phyloP scores from a whole-genome alignment of 1,140 invertebrate genomes.

The Conus ventricosus region DNA sequence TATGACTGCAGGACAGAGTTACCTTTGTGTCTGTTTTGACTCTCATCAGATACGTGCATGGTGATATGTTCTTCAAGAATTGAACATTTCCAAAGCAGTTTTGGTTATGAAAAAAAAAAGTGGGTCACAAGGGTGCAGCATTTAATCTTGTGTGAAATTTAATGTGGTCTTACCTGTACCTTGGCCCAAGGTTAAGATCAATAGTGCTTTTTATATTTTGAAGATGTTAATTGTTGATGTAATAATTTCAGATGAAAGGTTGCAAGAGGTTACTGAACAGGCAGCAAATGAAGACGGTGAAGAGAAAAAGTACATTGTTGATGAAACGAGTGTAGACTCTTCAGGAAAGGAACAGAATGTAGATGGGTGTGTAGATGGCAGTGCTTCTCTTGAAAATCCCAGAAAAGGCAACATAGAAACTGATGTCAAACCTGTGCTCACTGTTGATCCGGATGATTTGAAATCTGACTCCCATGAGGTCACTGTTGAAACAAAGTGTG shows the following conservation, averaged over 20 bases:
- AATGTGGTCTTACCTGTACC: too few species aligned
- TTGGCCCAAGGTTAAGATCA: too few species aligned
- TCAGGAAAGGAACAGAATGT: background rate
- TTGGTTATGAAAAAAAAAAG: too few species aligned
- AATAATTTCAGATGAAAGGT: background rate
- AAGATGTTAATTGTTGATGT: background rate
- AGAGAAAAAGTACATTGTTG: background rate
- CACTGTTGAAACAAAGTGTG: background rate
- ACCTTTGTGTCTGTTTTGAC: too few species aligned
- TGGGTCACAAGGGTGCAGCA: too few species aligned
- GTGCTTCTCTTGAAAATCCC: background rate
- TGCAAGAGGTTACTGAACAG: background rate
- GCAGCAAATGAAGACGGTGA: background rate
- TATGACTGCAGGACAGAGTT: too few species aligned
- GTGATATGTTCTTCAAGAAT: too few species aligned
- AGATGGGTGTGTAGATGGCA: background rate
- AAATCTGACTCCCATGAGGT: background rate
- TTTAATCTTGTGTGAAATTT: too few species aligned
- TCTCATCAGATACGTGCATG: too few species aligned
- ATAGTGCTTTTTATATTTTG: too few species aligned
- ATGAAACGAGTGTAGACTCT: background rate
- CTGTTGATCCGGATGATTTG: background rate
- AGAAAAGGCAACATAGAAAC: background rate
- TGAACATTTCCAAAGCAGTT: too few species aligned
- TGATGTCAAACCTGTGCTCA: background rate